Conservation (phyloP, 1,140 invertebrate genomes). For the Stegodyphus dumicola region DNA sequence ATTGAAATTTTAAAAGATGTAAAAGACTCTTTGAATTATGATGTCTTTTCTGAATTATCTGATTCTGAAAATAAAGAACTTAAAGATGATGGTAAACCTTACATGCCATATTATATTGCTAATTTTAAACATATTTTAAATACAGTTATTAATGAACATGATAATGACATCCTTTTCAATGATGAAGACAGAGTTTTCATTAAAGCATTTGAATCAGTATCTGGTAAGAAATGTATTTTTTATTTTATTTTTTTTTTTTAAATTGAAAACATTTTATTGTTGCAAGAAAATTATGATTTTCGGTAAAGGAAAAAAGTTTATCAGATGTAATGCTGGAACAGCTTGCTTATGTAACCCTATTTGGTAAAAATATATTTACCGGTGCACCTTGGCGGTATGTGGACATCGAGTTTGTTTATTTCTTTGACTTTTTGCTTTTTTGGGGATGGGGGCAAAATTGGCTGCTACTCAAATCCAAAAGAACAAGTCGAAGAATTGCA, state of each 20-base stretch:
- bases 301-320: too few relatives aligned
- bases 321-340: too few relatives aligned
- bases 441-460: too few relatives aligned
- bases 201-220: background rate
- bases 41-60: background rate
- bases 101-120: background rate
- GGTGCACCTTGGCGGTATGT: too few relatives aligned
- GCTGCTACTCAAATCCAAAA: too few relatives aligned
- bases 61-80: background rate
- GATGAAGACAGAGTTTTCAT: background rate
- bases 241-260: background rate
- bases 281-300: too few relatives aligned
- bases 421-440: too few relatives aligned
- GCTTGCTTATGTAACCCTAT: too few relatives aligned
- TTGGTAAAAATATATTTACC: too few relatives aligned
- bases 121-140: slow-evolving; percentile 3
- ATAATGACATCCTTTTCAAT: background rate
- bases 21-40: background rate
- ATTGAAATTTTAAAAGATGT: background rate
- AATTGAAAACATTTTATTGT: background rate
- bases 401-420: too few relatives aligned
- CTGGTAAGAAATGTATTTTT: background rate
- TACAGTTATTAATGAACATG: background rate
- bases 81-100: background rate
- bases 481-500: too few relatives aligned